Conservation (phyloP, 2,113 vertebrate genomes). For the Poecile atricapillus region DNA sequence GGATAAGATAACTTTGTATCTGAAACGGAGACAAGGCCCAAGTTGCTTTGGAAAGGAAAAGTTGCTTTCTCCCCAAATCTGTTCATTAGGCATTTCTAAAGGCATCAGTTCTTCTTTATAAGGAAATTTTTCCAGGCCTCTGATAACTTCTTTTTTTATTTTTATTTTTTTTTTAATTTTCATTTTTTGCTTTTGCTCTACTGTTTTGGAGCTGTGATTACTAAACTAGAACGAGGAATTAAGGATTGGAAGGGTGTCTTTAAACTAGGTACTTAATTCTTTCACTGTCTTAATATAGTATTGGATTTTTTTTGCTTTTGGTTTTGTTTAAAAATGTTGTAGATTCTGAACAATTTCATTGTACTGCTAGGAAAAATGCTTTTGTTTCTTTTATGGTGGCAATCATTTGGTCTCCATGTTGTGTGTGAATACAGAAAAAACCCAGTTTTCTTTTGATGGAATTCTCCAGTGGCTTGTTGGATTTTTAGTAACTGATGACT, state of each 20-base stretch:
- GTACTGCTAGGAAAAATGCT: neutral
- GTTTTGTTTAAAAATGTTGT: neutral
- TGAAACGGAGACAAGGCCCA: neutral
- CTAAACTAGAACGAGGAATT: neutral
- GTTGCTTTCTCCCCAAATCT: neutral
- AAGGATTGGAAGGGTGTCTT: neutral
- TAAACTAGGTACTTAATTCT: neutral
- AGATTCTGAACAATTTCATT: neutral
- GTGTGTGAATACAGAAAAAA: neutral
- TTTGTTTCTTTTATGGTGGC: neutral
- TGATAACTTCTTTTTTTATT: neutral
- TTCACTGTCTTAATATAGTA: neutral
- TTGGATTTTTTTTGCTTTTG: neutral
- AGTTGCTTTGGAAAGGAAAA: neutral
- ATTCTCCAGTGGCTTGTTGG: neutral
- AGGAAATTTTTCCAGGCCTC: neutral
- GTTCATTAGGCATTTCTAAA: neutral
- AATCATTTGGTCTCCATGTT: neutral
- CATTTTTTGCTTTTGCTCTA: neutral
- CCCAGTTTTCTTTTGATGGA: neutral
- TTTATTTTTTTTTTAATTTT: neutral
- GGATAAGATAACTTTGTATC: neutral
- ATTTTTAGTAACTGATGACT: neutral
- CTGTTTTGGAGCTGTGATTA: neutral
- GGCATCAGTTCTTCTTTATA: neutral